Percentiles rank a stretch among this genome's conserved stretches.
These are phyloP conservation scores for Amphiprion clarkii DNA, from an alignment of 2,797 vertebrate species.

Conservation along the genomic window DNA sequence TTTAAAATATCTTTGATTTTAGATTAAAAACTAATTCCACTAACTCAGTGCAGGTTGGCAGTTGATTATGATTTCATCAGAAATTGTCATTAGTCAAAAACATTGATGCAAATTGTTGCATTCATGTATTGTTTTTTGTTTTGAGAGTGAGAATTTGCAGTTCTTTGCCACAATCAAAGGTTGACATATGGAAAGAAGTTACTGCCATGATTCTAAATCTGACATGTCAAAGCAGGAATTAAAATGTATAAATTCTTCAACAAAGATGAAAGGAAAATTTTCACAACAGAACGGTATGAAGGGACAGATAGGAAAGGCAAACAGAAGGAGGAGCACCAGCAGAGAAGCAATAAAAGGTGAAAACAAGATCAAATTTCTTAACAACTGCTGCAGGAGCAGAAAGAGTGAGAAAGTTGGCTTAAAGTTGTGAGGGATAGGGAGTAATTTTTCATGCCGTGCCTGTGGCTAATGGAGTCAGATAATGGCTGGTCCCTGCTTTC, in stretches of 20 bases:
- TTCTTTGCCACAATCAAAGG: background rate
- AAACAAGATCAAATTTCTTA: constrained; percentile 33
- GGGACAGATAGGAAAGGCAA: background rate
- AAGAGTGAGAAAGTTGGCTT: constrained; percentile 38
- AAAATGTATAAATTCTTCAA: constrained; percentile 8
- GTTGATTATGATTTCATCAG: too few relatives aligned
- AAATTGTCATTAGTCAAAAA: too few relatives aligned
- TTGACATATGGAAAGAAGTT: background rate
- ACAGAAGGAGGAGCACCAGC: background rate
- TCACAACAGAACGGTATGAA: background rate
- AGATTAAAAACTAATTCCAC: too few relatives aligned
- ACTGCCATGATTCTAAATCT: background rate
- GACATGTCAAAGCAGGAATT: background rate
- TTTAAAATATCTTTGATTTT: too few relatives aligned
- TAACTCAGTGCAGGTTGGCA: too few relatives aligned
- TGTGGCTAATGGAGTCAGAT: constrained; percentile 68
- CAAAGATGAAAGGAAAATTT: constrained; percentile 1
- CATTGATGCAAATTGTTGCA: too few relatives aligned
- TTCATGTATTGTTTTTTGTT: too few relatives aligned
- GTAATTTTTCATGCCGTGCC: constrained; percentile 36
- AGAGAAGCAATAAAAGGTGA: constrained; percentile 33
- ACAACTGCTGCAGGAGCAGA: constrained; percentile 33
- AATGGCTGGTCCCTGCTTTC: constrained; percentile 63
- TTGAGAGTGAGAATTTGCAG: constrained; percentile 11
- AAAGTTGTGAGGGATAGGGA: constrained; percentile 47